These are phyloP conservation scores for Chamaedrilus cognettii DNA, from an alignment of 2,888 invertebrate species.

Conservation along the genomic window DNA sequence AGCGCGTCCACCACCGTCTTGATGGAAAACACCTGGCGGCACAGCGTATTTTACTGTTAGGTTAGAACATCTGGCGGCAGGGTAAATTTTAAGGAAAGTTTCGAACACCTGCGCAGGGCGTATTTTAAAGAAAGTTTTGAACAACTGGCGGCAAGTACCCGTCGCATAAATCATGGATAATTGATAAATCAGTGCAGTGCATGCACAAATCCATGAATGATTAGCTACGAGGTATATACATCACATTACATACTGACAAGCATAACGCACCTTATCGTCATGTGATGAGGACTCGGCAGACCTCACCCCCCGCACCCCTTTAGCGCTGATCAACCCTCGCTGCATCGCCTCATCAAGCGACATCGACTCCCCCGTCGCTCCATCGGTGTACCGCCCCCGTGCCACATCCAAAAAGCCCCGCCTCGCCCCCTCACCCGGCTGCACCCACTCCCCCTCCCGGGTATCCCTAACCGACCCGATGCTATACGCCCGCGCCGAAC, in stretches of 20 bases:
- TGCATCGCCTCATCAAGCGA: constrained; percentile 47
- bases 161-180: no score
- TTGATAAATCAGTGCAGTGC: no score
- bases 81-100: no score
- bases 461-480: constrained; percentile 25
- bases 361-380: constrained; percentile 64
- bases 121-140: no score
- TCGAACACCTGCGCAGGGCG: no score
- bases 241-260: no score
- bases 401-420: constrained; percentile 79
- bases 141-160: no score
- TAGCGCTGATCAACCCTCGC: constrained; percentile 31
- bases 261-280: no score
- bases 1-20: constrained; percentile 69
- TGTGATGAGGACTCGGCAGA: no score
- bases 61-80: no score
- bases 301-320: not conserved
- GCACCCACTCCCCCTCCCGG: constrained; percentile 15
- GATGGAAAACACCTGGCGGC: constrained; percentile 31
- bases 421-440: constrained; percentile 67
- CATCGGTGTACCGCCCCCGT: constrained; percentile 62
- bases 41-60: not conserved
- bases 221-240: no score
- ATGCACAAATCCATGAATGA: no score
- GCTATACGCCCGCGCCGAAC: constrained; percentile 9